Evolutionary conservation across 2,113 vertebrate species (phyloP).

Genomic region (Erythrolamprus reginae): DNA sequence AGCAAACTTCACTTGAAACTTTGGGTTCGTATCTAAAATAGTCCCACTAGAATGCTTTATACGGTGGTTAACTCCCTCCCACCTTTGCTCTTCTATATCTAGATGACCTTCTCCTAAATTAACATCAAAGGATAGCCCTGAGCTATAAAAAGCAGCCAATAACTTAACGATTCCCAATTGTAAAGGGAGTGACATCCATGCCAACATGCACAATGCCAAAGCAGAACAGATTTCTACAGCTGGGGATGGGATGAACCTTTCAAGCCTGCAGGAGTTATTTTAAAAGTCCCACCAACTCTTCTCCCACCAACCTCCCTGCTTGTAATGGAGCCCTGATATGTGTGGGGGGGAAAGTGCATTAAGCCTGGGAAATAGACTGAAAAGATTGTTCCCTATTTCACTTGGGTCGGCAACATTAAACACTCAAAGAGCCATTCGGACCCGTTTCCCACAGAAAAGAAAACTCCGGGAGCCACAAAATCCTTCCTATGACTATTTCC

Average conservation of each 20-base stretch:
- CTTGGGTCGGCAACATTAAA: too few species aligned
- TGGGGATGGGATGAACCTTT: neutral
- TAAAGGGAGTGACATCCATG: neutral
- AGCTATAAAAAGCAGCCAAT: neutral
- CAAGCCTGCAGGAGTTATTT: neutral
- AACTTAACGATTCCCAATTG: neutral
- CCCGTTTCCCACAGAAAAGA: too few species aligned
- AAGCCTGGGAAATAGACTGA: neutral
- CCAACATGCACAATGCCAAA: neutral
- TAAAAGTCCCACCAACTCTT: neutral
- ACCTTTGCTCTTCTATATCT: neutral
- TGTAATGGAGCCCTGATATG: neutral
- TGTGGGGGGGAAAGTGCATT: neutral
- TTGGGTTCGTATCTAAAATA: neutral
- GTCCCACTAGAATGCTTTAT: neutral
- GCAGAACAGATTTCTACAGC: neutral
- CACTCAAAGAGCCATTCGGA: too few species aligned
- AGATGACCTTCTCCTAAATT: conserved; percentile 4
- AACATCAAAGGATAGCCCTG: neutral
- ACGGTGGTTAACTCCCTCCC: neutral
- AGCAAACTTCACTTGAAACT: neutral
- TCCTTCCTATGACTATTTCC: too few species aligned
- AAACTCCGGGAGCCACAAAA: too few species aligned
- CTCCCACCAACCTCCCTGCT: neutral
- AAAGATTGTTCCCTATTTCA: neutral